Evolutionary conservation across 2,888 invertebrate species (phyloP), one percentile per base, ranked within the genome.

Genomic region (Eristalis arbustorum): DNA sequence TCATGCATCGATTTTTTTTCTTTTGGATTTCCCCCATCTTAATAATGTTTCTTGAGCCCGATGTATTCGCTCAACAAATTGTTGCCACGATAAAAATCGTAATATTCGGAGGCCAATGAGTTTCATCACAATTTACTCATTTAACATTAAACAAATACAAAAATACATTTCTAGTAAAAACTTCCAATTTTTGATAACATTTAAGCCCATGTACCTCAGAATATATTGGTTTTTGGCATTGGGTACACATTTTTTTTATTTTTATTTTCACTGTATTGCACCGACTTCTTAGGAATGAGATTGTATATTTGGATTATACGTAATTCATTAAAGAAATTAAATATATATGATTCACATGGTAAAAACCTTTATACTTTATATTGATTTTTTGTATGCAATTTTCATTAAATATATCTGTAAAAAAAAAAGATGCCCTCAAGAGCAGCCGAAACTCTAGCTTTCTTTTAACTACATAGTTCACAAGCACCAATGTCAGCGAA

Each of bases 171-270:
- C 22, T 4, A 25, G n/a, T 23, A 18, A 18, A 49, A 18, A 49
- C 49, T 18, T 4, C 1, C 3, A 18, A 4, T 18, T 49, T 49
- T 49, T 18, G 18, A 42, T 42, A 42, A 49, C 49, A 18, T 49
- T 49, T 49, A 42, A 5, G 14, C 18, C 8, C 18, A 18, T 40
- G 69, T 78, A 82, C 69, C 71, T 85, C 82, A 82, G 57, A 77
- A 82, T 85, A 82, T 82, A 82, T 82, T 78, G 82, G 82, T 73
- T 85, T 85, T 85, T 62, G 34, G 63, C 71, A 85, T 81, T 81
- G 74, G 82, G 85, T 85, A 85, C 77, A 85, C 85, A 28, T 18
- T n/a, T 34, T 63, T 69, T 25, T 3, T 42, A n/a, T n/a, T 62
- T 62, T 18, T 75, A 57, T 66, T 28, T 77, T 37, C 64, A 68